Conservation (phyloP, 2,888 invertebrate genomes). For the Litoditis marina region DNA sequence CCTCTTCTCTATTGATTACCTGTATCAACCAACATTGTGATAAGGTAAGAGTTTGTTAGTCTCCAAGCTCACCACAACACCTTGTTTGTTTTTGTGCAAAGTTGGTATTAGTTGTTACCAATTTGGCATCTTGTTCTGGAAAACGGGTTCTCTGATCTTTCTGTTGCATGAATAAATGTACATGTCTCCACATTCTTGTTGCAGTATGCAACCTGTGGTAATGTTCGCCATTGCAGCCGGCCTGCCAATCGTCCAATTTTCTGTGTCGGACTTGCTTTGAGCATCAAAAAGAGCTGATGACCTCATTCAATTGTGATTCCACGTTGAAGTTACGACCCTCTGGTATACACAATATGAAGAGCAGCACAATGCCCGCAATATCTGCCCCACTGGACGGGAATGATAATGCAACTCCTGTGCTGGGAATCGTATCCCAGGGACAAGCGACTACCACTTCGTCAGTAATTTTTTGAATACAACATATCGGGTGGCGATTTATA, state of each 20-base stretch:
- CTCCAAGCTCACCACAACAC: not conserved
- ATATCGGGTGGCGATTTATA: too few relatives aligned
- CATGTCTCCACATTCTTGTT: not conserved
- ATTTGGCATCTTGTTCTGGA: not conserved
- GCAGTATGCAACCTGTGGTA: not conserved
- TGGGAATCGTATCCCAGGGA: constrained; percentile 12
- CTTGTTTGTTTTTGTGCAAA: not conserved
- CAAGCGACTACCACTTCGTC: constrained; percentile 9
- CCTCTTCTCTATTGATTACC: constrained; percentile 50
- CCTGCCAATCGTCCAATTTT: constrained; percentile 58
- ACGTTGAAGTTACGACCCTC: constrained; percentile 9
- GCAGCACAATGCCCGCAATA: constrained; percentile 22
- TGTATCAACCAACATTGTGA: constrained; percentile 56
- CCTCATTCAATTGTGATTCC: constrained; percentile 34
- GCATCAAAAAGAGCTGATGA: constrained; percentile 47
- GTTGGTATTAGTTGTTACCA: not conserved
- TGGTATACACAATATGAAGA: constrained; percentile 8
- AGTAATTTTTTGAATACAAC: not conserved
- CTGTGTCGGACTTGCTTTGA: constrained; percentile 57
- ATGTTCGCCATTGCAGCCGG: constrained; percentile 48
- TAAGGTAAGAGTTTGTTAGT: constrained; percentile 29
- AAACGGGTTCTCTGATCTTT: too few relatives aligned
- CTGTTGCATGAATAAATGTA: too few relatives aligned
- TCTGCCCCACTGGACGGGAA: constrained; percentile 1
- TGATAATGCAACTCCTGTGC: constrained; percentile 6